Base-by-base conservation (phyloP, 1,140 invertebrate genomes). In the Zaprionus nigranus region DNA sequence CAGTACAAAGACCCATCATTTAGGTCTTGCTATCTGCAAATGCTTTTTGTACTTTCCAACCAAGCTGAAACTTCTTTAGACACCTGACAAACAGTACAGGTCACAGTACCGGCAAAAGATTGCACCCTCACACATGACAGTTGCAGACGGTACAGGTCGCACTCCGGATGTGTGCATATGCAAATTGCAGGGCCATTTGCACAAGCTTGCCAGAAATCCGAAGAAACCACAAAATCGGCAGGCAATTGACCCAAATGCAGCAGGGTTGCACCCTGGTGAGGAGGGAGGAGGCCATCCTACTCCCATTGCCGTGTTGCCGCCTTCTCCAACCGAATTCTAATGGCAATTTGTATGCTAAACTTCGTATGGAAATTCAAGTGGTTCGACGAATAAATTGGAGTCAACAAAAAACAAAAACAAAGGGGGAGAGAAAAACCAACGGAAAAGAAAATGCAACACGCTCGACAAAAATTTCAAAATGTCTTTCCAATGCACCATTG, bases 341-440 rank as follows among this genome's bases (percentile, higher is more conserved):
- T 84, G 65, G 78, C 85, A 90, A 90, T 90, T 90, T 85, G 76
- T 90, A 90, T 90, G 85, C 81, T 71, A 85, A 90, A 79, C 82
- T 77, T 72, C n/a, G 57, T 79, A 88, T 90, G 85, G 74, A 90
- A 90, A 87, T 87, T 81, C 51, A 80, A 80, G 77, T 57, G 59
- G 70, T 59, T 53, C 68, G 59, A 63, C 76, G 81, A 78, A 85
- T 79, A 87, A 87, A 83, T 87, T 81, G 65, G 57, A 72, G 65
- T 49, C 68, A 46, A 49, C 54, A 53, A 73, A 57, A 36, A 46
- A 51, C 51, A 58, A 71, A 53, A 63, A 59, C 9, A 22, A 22
- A 51, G 20, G 22, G 20, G 46, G 12, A 5, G 20, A 49, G 38
- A 40, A 49, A 49, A 49, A 4, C 3, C 17, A 49, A 11, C 46